Conservation (phyloP, 2,113 vertebrate species). For the Ophthalmolycus amberensis region DNA sequence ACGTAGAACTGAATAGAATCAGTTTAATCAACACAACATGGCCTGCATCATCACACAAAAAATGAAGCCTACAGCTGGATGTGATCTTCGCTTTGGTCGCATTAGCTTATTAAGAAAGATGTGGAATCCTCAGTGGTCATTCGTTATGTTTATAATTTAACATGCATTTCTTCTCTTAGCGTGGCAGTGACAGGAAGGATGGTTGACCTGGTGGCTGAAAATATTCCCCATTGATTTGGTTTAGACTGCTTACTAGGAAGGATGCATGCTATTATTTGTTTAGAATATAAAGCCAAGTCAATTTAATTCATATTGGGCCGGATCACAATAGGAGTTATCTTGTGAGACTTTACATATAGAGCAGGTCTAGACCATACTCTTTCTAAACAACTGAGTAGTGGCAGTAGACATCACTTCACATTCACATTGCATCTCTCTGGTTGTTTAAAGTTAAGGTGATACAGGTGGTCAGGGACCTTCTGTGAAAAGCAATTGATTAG, state of each 20-base stretch:
- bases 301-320: neutral
- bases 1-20: neutral
- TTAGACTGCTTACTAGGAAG: neutral
- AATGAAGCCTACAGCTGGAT: neutral
- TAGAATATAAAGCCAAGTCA: neutral
- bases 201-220: neutral
- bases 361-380: neutral
- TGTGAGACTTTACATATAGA: neutral
- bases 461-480: constrained; percentile 12
- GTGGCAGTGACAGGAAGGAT: neutral
- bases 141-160: neutral
- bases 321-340: neutral
- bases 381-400: neutral
- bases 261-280: neutral
- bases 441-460: neutral
- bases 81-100: neutral
- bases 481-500: constrained; percentile 15
- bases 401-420: neutral
- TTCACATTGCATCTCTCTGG: neutral
- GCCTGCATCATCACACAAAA: neutral
- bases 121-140: neutral
- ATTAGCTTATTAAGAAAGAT: neutral
- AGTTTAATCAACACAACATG: neutral
- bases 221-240: neutral
- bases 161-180: neutral